A percentile compares a stretch with the other conserved stretches of the same genome.
phyloP scores from a whole-genome alignment of 2,888 invertebrate species.

The Phragmatobia fuliginosa region DNA sequence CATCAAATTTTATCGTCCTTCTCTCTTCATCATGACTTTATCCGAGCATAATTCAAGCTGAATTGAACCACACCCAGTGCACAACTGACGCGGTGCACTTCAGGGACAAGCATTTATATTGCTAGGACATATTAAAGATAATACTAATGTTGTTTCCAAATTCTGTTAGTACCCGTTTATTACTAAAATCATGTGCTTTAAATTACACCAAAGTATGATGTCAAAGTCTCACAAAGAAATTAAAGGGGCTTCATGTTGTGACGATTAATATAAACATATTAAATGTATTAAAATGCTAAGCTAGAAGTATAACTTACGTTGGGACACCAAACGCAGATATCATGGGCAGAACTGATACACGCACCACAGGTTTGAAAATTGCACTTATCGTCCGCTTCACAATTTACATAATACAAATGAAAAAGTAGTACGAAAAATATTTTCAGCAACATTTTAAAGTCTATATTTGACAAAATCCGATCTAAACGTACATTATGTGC shows the following conservation, averaged over 20 bases:
- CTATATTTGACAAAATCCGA: neutral
- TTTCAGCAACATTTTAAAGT: neutral
- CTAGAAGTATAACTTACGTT: constrained; percentile 51
- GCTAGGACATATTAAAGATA: too few species aligned
- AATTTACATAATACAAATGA: constrained; percentile 17
- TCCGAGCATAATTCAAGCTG: too few species aligned
- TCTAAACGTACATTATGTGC: neutral
- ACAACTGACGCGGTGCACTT: too few species aligned
- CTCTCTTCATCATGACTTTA: too few species aligned
- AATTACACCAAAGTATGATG: neutral
- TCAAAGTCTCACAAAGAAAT: neutral
- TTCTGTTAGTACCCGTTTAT: too few species aligned
- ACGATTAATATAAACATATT: neutral
- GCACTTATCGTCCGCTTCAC: constrained; percentile 8
- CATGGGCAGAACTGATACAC: constrained; percentile 60
- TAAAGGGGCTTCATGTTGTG: neutral
- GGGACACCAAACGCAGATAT: constrained; percentile 69
- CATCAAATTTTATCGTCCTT: too few species aligned
- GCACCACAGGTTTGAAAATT: constrained; percentile 57
- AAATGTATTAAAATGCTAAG: neutral
- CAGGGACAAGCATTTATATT: too few species aligned
- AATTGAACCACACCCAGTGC: too few species aligned
- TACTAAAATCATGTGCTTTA: too few species aligned
- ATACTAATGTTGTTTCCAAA: too few species aligned
- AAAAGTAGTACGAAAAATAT: constrained; percentile 3